Evolutionary conservation across 2,888 invertebrate species (phyloP).

Genomic region (Nesidiocoris tenuis): DNA sequence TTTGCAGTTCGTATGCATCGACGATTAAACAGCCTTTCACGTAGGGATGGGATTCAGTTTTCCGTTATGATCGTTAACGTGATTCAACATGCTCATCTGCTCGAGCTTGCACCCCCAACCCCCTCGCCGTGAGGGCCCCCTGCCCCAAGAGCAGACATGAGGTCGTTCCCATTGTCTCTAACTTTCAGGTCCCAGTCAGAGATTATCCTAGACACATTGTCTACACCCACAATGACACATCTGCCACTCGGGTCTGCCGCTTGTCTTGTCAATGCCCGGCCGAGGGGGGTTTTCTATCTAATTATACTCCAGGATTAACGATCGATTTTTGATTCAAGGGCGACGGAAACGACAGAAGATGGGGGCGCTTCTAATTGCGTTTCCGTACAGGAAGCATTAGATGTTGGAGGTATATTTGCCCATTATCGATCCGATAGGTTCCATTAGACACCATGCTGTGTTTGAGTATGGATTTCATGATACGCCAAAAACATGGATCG

Average conservation of each 20-base stretch:
- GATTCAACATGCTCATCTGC: slow-evolving; percentile 37
- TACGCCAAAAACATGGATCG: too few species aligned
- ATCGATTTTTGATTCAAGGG: slow-evolving; percentile 34
- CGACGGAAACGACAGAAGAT: neutral
- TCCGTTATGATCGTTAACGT: slow-evolving; percentile 30
- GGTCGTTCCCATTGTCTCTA: neutral
- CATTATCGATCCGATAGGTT: neutral
- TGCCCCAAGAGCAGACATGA: neutral
- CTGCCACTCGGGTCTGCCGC: slow-evolving; percentile 5
- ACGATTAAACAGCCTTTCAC: neutral
- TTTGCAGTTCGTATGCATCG: neutral
- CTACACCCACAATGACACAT: slow-evolving; percentile 40
- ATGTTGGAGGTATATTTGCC: neutral
- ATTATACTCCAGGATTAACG: slow-evolving; percentile 33
- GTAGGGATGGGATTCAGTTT: neutral
- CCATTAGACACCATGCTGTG: too few species aligned
- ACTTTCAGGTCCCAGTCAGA: neutral
- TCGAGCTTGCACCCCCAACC: neutral
- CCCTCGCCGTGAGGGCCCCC: neutral
- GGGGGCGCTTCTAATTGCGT: slow-evolving; percentile 6
- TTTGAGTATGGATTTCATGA: too few species aligned
- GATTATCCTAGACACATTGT: slow-evolving; percentile 27
- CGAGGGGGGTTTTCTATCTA: slow-evolving; percentile 4
- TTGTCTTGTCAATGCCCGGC: neutral
- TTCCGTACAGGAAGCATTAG: neutral